Evolutionary conservation across 1,140 invertebrate genomes (phyloP).

Genomic region (Drosophila bocqueti): DNA sequence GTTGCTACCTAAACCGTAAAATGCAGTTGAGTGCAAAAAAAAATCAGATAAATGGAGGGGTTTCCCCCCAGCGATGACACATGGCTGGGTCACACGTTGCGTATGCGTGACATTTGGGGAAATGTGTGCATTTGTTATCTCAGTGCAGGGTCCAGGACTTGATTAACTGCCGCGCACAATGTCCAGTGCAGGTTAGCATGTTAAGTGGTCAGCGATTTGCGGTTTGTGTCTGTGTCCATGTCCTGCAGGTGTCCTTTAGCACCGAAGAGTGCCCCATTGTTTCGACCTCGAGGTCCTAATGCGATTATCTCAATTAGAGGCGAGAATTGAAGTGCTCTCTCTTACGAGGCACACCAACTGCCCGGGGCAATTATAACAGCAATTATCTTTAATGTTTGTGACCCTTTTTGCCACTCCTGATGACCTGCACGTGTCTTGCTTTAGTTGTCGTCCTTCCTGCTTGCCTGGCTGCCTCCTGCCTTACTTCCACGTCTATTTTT

Average conservation of each 20-base stretch:
- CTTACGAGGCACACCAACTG: slow-evolving; percentile 15
- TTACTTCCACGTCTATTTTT: slow-evolving; percentile 30
- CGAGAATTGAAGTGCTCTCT: slow-evolving; percentile 35
- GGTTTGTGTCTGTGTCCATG: slow-evolving; percentile 17
- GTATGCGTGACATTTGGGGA: slow-evolving; percentile 64
- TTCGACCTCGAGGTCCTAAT: slow-evolving; percentile 43
- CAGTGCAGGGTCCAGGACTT: slow-evolving; percentile 48
- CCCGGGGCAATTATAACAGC: slow-evolving; percentile 67
- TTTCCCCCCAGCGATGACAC: slow-evolving; percentile 24
- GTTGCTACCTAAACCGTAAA: slow-evolving; percentile 9
- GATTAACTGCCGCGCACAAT: slow-evolving; percentile 34
- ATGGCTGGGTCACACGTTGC: slow-evolving; percentile 55
- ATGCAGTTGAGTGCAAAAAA: slow-evolving; percentile 12
- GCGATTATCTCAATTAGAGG: slow-evolving; percentile 71
- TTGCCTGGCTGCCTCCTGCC: background rate
- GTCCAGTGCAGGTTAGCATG: slow-evolving; percentile 45
- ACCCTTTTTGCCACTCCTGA: slow-evolving; percentile 59
- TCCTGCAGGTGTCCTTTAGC: slow-evolving; percentile 45
- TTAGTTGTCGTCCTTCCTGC: slow-evolving; percentile 5
- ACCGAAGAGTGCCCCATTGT: background rate
- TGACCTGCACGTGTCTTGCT: slow-evolving; percentile 56
- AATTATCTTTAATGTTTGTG: slow-evolving; percentile 75
- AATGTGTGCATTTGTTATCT: slow-evolving; percentile 57
- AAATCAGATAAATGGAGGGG: slow-evolving; percentile 2
- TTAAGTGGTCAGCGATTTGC: slow-evolving; percentile 70